Evolutionary conservation across 2,797 vertebrate genomes (phyloP), one percentile per base, ranked within the genome.

Genomic region (Thunnus albacares): DNA sequence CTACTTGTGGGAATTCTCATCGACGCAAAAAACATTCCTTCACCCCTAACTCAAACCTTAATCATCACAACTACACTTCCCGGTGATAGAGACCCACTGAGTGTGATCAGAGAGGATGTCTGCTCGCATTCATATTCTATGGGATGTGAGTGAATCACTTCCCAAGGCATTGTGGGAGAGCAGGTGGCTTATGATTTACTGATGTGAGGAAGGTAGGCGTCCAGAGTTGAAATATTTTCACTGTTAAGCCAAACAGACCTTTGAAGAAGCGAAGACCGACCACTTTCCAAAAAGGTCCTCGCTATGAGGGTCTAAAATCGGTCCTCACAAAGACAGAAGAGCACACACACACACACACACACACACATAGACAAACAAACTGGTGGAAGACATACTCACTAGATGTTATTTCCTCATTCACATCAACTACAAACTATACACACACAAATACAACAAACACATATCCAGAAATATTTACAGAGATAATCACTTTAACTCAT

Each of bases 401-500:
- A 9, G 20, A 60, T 51, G 38, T 11, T 1, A 38, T 58, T 53
- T 60, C 24, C 38, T 55, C 43, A 17, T 15, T 24, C 3, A 43
- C n/a, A 41, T 20, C 18, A 30, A 28, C 12, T 4, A 35, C 41
- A 26, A 41, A 47, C 58, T 20, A n/a, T 3, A 64, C 58, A 9
- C 43, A 24, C 67, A 52, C 22, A 24, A 24, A 63, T 53, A 60
- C 75, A 45, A 59, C 9, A 49, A 49, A 56, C 35, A 49, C 56
- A 28, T 14, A 51, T 53, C 41, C 47, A 28, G 10, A 18, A 55
- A 62, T n/a, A 45, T 52, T 41, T 62, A 17, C 24, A 78, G 7
- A 65, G 71, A 64, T 51, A 64, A 55, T 57, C 47, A 49, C 18
- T 51, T 45, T 28, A 7, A 38, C 56, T 68, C 13, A 5, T 33